Conservation (phyloP, 2,113 vertebrate genomes). For the Malurus elegans region DNA sequence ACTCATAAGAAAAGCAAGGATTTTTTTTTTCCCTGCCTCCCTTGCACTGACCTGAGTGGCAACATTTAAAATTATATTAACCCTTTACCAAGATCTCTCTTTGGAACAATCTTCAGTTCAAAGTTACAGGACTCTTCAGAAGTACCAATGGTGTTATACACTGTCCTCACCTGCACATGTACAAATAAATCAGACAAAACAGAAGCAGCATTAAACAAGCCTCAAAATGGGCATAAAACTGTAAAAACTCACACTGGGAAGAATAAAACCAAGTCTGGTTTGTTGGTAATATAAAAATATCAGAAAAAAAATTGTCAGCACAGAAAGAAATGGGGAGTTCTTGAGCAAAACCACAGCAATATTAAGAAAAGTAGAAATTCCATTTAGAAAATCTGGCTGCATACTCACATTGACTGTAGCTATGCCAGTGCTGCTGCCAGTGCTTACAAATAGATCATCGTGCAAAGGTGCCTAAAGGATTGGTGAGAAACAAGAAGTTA, state of each 20-base stretch:
- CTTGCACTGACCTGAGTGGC: neutral
- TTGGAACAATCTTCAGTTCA: constrained; percentile 73
- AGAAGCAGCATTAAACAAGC: neutral
- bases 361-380: neutral
- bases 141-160: constrained; percentile 79
- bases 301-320: neutral
- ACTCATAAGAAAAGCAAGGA: neutral
- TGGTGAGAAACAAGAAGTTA: neutral
- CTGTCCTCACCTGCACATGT: constrained; percentile 79
- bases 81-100: constrained; percentile 65
- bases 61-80: neutral
- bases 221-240: neutral
- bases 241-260: neutral
- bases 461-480: constrained; percentile 62
- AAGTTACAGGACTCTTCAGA: constrained; percentile 80
- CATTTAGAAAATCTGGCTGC: neutral
- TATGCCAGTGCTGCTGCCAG: constrained; percentile 79
- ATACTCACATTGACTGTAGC: constrained; percentile 84
- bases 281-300: neutral
- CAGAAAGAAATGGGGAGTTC: neutral
- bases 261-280: neutral
- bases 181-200: constrained; percentile 7
- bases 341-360: neutral
- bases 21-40: neutral
- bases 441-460: constrained; percentile 78